phyloP scores from a whole-genome alignment of 2,113 vertebrate genomes.

The Pyrgilauda ruficollis region DNA sequence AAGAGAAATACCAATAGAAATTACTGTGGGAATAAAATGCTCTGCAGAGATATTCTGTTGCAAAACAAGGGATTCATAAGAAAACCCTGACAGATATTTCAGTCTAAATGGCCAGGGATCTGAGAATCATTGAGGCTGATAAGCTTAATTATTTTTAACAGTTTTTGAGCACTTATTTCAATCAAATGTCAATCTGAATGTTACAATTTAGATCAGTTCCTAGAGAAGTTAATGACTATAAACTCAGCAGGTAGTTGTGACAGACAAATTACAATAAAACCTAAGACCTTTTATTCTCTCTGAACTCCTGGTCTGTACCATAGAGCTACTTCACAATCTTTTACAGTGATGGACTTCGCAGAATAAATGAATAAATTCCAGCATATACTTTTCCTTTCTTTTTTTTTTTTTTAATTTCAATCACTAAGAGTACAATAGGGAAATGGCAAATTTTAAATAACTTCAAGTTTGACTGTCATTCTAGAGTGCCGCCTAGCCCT shows the following conservation, averaged over 20 bases:
- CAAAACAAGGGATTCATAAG: not conserved
- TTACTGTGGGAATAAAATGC: not conserved
- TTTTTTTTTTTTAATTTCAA: not conserved
- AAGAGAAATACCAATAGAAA: not conserved
- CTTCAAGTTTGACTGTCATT: not conserved
- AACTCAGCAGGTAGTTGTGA: not conserved
- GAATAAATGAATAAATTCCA: not conserved
- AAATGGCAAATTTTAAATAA: not conserved
- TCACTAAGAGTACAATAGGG: not conserved
- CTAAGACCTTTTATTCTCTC: not conserved
- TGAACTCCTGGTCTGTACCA: not conserved
- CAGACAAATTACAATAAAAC: not conserved
- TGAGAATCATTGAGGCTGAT: not conserved
- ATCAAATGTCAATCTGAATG: not conserved
- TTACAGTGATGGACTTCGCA: not conserved
- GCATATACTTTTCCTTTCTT: accelerated
- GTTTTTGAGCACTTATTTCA: not conserved
- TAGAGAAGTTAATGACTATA: not conserved
- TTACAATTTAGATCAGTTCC: not conserved
- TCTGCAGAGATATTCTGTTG: not conserved
- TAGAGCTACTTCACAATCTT: not conserved
- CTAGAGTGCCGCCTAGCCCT: not conserved
- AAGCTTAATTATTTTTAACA: constrained; percentile 3
- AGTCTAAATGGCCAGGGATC: not conserved
- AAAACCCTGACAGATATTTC: not conserved